These are phyloP conservation scores for Leucosticte australis DNA, from an alignment of 2,113 vertebrate species.

Conservation along the genomic window DNA sequence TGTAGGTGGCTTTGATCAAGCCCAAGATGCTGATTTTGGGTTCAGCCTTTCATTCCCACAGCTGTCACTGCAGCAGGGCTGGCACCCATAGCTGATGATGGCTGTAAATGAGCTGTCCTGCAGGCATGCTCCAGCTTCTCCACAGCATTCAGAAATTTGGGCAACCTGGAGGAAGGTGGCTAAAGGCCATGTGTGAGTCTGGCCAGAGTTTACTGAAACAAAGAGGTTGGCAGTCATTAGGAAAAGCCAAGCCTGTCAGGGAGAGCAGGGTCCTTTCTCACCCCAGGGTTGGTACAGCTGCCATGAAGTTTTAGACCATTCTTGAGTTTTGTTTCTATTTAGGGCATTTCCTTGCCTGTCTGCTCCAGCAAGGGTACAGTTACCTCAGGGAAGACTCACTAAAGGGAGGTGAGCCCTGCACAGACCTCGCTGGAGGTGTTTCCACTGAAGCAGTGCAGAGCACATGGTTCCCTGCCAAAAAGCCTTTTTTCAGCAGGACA, in stretches of 20 bases:
- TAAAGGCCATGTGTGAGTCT: neutral
- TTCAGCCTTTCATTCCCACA: neutral
- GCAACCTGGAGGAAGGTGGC: neutral
- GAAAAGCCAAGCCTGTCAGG: neutral
- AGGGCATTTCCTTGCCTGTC: neutral
- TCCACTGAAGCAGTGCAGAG: neutral
- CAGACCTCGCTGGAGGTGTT: fast-evolving
- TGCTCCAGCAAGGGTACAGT: neutral
- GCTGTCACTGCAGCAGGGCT: neutral
- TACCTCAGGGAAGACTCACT: neutral
- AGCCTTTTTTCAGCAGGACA: neutral
- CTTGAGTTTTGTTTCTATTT: neutral
- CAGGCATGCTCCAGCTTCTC: neutral
- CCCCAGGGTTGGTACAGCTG: neutral
- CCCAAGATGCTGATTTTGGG: neutral
- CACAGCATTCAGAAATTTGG: neutral
- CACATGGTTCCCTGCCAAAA: neutral
- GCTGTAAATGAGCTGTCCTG: neutral
- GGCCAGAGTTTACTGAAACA: neutral
- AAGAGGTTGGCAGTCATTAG: neutral
- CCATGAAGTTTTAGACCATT: neutral
- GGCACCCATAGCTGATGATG: neutral
- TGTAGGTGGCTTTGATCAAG: neutral
- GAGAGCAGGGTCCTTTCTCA: neutral
- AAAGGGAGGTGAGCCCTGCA: neutral